Conservation (phyloP, 2,797 vertebrate genomes). For the Lepidocolaptes lacrymiger region DNA sequence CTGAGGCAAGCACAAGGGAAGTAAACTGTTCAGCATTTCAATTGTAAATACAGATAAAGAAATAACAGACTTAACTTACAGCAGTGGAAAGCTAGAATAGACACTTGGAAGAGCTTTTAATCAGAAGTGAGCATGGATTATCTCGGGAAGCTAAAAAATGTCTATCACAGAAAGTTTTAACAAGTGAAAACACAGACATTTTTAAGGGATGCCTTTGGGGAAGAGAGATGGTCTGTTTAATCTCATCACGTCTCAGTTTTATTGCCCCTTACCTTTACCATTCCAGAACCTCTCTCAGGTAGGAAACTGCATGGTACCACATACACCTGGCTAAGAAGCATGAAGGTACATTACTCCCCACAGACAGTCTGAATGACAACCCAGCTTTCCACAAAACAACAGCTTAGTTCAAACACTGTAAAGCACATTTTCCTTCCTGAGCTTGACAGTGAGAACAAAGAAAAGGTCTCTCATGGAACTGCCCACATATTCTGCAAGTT, state of each 20-base stretch:
- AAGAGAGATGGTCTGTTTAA: not conserved
- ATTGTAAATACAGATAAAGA: not conserved
- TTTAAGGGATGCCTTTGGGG: not conserved
- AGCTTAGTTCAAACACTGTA: not conserved
- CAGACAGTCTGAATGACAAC: rapidly evolving
- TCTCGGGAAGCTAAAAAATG: not conserved
- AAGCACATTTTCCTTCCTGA: not conserved
- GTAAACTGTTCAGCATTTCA: not conserved
- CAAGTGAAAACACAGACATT: not conserved
- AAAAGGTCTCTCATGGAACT: not conserved
- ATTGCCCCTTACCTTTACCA: not conserved
- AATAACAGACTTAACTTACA: not conserved
- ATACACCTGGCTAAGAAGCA: not conserved
- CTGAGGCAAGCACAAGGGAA: not conserved
- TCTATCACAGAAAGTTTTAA: not conserved
- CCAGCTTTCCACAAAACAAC: too few species aligned
- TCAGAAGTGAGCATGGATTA: not conserved
- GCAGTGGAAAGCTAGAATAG: not conserved
- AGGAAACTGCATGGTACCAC: not conserved
- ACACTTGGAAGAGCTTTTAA: not conserved
- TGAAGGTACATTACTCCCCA: not conserved
- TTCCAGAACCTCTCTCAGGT: not conserved
- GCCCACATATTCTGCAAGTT: not conserved
- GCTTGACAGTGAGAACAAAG: not conserved
- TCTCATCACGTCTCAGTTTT: not conserved